Evolutionary conservation across 2,113 vertebrate species (phyloP).

Genomic region (Myiopsitta monachus): DNA sequence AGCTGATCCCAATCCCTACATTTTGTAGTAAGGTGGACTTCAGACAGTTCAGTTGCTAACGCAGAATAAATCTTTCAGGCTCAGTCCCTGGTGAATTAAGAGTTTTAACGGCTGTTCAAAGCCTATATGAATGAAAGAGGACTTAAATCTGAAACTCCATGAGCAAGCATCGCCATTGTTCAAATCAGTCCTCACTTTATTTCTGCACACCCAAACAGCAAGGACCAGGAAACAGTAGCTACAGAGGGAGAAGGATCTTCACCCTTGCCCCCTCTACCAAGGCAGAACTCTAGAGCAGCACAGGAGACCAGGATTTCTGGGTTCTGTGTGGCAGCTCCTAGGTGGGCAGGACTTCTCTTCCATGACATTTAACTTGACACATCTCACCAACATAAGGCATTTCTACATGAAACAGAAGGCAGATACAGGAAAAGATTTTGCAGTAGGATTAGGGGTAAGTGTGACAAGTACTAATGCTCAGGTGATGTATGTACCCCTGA

Average conservation of each 20-base stretch:
- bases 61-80: not conserved
- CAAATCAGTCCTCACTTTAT: not conserved
- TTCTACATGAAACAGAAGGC: not conserved
- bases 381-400: not conserved
- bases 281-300: not conserved
- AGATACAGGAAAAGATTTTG: not conserved
- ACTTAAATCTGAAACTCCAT: not conserved
- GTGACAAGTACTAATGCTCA: not conserved
- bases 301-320: not conserved
- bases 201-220: not conserved
- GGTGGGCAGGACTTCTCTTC: not conserved
- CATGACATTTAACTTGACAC: not conserved
- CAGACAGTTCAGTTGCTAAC: not conserved
- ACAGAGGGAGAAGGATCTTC: fast-evolving
- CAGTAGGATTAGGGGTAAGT: not conserved
- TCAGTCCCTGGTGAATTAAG: not conserved
- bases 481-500: not conserved
- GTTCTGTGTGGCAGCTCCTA: not conserved
- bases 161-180: not conserved
- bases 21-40: not conserved
- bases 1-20: not conserved
- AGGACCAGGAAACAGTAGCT: not conserved
- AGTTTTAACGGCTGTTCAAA: not conserved
- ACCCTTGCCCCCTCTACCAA: not conserved
- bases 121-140: not conserved